Evolutionary conservation across 2,797 vertebrate species (phyloP).

Genomic region (Melanotaenia boesemani): DNA sequence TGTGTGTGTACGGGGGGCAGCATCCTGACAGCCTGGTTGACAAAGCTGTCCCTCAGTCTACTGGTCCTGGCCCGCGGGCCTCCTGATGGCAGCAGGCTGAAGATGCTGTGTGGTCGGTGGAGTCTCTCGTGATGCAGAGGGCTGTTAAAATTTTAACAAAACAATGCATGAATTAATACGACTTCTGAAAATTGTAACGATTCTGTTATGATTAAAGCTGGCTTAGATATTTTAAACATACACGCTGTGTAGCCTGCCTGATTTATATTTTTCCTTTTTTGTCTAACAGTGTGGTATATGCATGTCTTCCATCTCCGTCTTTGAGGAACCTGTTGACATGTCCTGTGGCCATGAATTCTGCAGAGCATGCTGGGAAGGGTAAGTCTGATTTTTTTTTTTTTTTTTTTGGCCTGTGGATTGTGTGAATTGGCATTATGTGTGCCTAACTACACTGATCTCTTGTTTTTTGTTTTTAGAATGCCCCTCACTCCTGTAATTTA

Average conservation of each 20-base stretch:
- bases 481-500: not conserved
- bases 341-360: slow-evolving; percentile 98
- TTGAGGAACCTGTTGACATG: slow-evolving; percentile 98
- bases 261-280: slow-evolving; percentile 14
- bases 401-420: not conserved
- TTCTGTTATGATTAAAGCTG: not conserved
- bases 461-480: not conserved
- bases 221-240: not conserved
- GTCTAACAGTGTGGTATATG: slow-evolving; percentile 94
- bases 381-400: slow-evolving; percentile 62
- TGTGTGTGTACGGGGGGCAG: no score
- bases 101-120: no score
- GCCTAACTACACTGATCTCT: not conserved
- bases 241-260: not conserved
- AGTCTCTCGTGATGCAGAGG: no score
- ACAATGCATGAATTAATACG: not conserved
- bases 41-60: not conserved
- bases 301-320: slow-evolving; percentile 95
- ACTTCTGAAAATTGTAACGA: slow-evolving; percentile 2
- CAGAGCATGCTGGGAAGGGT: slow-evolving; percentile 98
- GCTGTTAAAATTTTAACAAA: not conserved
- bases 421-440: not conserved
- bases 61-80: no score
- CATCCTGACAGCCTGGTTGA: no score
- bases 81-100: no score